Percentiles rank a stretch among this genome's conserved stretches.
phyloP scores from a whole-genome alignment of 2,113 vertebrate species.

The Aplodontia rufa region DNA sequence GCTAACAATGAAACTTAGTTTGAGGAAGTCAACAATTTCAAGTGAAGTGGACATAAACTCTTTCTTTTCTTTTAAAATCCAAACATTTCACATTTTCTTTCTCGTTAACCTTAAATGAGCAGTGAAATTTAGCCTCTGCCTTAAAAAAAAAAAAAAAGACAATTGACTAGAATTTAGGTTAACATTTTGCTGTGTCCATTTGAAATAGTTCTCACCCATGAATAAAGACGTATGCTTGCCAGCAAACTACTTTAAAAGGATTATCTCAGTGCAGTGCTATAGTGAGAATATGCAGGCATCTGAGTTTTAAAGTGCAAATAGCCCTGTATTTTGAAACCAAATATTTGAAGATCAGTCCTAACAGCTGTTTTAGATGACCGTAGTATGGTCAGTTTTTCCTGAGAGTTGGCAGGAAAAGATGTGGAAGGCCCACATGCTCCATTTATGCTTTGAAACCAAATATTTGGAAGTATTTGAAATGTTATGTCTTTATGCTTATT shows the following conservation, averaged over 20 bases:
- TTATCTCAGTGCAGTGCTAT: neutral
- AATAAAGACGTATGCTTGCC: constrained; percentile 54
- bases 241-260: constrained; percentile 47
- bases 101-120: constrained; percentile 20
- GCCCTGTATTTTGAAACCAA: constrained; percentile 71
- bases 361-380: constrained; percentile 71
- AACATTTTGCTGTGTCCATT: neutral
- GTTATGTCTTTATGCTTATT: constrained; percentile 59
- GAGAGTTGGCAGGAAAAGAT: constrained; percentile 70
- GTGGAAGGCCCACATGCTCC: constrained; percentile 64
- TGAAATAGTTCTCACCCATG: constrained; percentile 36
- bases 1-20: neutral
- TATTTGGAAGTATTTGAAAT: constrained; percentile 72
- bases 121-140: neutral
- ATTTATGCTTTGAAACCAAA: constrained; percentile 74
- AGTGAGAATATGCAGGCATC: constrained; percentile 43
- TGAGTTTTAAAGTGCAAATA: constrained; percentile 65
- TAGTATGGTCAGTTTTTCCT: constrained; percentile 56
- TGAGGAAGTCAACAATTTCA: constrained; percentile 28
- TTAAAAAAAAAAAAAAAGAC: neutral
- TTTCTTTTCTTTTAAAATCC: constrained; percentile 31
- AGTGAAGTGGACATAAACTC: neutral
- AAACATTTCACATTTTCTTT: constrained; percentile 39
- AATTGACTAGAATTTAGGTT: neutral
- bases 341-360: constrained; percentile 66